These are phyloP conservation scores for Leucophenga montana DNA, from an alignment of 2,888 invertebrate species.

Conservation along the genomic window DNA sequence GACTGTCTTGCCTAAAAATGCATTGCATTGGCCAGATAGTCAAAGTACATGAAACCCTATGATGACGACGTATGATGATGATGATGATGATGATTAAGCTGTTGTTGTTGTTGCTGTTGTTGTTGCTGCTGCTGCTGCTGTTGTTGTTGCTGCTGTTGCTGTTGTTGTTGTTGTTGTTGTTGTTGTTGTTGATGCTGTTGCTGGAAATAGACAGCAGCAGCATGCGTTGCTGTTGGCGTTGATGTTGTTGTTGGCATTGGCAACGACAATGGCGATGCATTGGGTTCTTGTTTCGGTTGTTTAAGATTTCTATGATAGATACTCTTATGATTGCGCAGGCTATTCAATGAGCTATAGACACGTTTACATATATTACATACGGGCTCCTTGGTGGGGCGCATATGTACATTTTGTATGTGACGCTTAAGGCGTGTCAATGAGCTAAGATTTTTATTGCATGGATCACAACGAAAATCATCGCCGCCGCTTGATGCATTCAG, in stretches of 20 bases:
- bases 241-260: constrained; percentile 60
- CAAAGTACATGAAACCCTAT: constrained; percentile 72
- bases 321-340: constrained; percentile 92
- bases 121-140: constrained; percentile 34
- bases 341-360: constrained; percentile 92
- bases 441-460: constrained; percentile 92
- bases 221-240: constrained; percentile 50
- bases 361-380: constrained; percentile 94
- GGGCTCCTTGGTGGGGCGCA: constrained; percentile 90
- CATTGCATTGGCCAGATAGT: constrained; percentile 65
- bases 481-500: constrained; percentile 73
- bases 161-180: constrained; percentile 48
- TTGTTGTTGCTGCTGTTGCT: constrained; percentile 37
- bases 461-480: constrained; percentile 92
- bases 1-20: constrained; percentile 49
- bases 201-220: not conserved
- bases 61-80: constrained; percentile 71
- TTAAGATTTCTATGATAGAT: constrained; percentile 90
- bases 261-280: constrained; percentile 41
- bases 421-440: constrained; percentile 90
- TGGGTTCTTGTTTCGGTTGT: constrained; percentile 76
- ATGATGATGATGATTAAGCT: constrained; percentile 57
- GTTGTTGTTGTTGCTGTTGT: constrained; percentile 29
- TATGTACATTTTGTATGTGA: constrained; percentile 93
- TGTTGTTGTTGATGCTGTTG: constrained; percentile 19